Evolutionary conservation across 2,888 invertebrate genomes (phyloP), one percentile per base, ranked within the genome.

Genomic region (Noctua janthe): DNA sequence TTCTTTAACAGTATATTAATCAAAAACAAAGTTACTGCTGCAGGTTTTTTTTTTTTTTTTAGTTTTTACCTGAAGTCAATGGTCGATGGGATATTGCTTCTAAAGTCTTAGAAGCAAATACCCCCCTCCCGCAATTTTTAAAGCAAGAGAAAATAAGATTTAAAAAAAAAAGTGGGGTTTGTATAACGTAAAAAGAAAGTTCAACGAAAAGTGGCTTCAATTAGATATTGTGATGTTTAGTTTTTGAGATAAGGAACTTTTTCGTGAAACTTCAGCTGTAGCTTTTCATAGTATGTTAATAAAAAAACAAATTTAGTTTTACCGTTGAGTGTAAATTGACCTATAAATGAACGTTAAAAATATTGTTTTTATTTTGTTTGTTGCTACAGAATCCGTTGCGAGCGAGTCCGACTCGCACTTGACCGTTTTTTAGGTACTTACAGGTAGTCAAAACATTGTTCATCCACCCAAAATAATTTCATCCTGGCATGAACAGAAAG

Each of bases 401-500:
- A 17, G 29, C 62, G 8, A 3, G 8, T 35, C 17, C 35, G 0
- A 62, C 17, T 64, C 64, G 35, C 8, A 64, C 35, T 64, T 35
- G 8, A 0, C 35, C 17, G 35, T 17, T 64, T 39, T 64, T 35
- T 17, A 10, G 35, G 64, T 29, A 39, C 39, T 39, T 39, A 39
- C 82, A 82, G 62, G 49, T 71, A 66, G 3, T 10, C 15, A 56
- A 35, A 70, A 64, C 69, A 47, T 17, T n/a, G 56, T 35, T 85
- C 66, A 67, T 20, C 67, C 67, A 71, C 17, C 10, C 39, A 56
- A 82, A 82, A 82, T 76, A 35, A 82, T 82, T 74, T 67, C 23
- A 62, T 49, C 47, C 51, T 1, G n/a, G n/a, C 67, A 49, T 74
- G 56, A 86, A 82, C 71, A 74, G 2, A 82, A 82, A 84, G 83